These are phyloP conservation scores for Leptinotarsa tumamoca DNA, from an alignment of 2,888 invertebrate genomes.

Conservation along the genomic window DNA sequence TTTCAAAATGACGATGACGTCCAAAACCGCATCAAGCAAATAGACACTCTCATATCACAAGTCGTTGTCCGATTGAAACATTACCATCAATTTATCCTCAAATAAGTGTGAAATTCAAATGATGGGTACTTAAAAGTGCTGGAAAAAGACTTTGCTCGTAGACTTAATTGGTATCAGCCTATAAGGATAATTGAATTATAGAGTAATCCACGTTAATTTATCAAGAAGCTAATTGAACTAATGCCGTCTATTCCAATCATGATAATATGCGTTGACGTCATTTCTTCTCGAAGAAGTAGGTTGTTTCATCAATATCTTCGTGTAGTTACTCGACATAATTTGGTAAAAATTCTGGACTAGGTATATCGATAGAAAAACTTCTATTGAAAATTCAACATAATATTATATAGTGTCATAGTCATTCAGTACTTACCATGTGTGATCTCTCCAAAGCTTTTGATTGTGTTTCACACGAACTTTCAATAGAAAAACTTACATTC, in stretches of 20 bases:
- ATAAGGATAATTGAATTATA: constrained; percentile 16
- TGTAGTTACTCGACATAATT: no score
- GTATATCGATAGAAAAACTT: no score
- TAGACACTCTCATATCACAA: not conserved
- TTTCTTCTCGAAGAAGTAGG: no score
- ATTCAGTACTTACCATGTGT: no score
- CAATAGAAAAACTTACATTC: no score
- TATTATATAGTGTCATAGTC: no score
- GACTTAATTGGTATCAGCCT: constrained; percentile 10
- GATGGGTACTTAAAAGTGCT: constrained; percentile 4
- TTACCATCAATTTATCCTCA: constrained; percentile 3
- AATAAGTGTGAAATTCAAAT: constrained; percentile 17
- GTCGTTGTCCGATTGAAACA: constrained; percentile 2
- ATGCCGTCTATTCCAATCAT: not conserved
- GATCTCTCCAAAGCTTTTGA: no score
- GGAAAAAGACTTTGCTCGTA: constrained; percentile 1
- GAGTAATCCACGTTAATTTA: constrained; percentile 14
- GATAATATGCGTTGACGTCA: not conserved
- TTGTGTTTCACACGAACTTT: no score
- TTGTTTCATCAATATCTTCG: no score
- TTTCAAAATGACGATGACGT: not conserved
- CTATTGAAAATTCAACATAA: no score
- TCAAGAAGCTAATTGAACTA: constrained; percentile 10
- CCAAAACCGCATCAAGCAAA: not conserved
- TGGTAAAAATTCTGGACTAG: no score